These are phyloP conservation scores for Steatornis caripensis DNA, from an alignment of 2,113 vertebrate species.

Conservation along the genomic window DNA sequence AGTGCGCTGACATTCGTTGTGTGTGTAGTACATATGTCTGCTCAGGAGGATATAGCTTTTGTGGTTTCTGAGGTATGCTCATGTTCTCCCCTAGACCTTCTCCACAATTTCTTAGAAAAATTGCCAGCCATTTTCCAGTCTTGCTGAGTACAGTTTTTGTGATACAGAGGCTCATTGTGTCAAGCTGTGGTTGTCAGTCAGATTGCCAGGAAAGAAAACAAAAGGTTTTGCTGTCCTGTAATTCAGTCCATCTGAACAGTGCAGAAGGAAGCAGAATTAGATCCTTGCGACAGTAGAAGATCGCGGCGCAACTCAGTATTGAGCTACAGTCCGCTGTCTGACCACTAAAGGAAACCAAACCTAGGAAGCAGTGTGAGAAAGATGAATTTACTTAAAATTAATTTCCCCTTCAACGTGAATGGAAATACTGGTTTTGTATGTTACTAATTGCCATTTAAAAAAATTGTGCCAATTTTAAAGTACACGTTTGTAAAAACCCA, in stretches of 20 bases:
- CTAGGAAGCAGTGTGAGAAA: conserved; percentile 22
- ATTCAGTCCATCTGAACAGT: not conserved
- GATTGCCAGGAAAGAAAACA: conserved; percentile 38
- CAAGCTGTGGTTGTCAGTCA: conserved; percentile 63
- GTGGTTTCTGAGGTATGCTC: not conserved
- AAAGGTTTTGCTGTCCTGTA: not conserved
- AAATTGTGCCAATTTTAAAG: conserved; percentile 71
- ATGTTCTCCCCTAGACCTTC: not conserved
- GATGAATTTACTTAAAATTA: conserved; percentile 1
- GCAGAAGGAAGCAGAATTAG: not conserved
- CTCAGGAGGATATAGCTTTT: conserved; percentile 31
- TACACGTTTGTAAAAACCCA: conserved; percentile 38
- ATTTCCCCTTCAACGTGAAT: not conserved
- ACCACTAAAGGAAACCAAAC: conserved; percentile 36
- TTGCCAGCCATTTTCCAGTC: not conserved
- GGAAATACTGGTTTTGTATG: conserved; percentile 48
- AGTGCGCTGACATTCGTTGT: not conserved
- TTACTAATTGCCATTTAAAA: conserved; percentile 56
- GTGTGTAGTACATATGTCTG: conserved; percentile 25
- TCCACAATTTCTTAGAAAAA: not conserved
- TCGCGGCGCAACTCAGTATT: not conserved
- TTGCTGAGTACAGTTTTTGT: not conserved
- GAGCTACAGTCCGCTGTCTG: conserved; percentile 26
- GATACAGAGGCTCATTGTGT: not conserved
- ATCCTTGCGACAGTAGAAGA: not conserved